Evolutionary conservation across 2,797 vertebrate species (phyloP).

Genomic region (Syncerus caffer): DNA sequence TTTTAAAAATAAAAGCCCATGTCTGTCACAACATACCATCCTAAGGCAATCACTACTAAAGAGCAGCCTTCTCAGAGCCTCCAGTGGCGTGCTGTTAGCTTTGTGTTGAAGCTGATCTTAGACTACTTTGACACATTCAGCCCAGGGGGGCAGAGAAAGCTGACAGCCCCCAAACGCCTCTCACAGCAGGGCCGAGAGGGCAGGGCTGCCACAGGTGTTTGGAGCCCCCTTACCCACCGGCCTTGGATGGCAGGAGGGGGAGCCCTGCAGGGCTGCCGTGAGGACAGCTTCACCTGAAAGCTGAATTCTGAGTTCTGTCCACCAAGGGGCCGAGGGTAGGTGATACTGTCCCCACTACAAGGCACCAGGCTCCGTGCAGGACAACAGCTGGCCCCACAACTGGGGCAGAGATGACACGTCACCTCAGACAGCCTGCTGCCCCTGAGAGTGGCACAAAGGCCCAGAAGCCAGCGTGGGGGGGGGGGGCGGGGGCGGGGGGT

Average conservation of each 20-base stretch:
- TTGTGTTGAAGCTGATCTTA: neutral
- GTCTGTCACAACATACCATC: too few species aligned
- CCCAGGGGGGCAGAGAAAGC: neutral
- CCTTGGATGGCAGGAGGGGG: neutral
- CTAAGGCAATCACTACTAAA: neutral
- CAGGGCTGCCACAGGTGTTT: neutral
- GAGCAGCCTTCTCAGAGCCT: neutral
- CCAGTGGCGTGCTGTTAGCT: neutral
- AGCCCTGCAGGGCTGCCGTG: accelerated
- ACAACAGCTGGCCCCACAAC: too few species aligned
- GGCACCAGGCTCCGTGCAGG: neutral
- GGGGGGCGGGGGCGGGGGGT: neutral
- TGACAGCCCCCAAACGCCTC: neutral
- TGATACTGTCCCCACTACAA: neutral
- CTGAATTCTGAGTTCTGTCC: neutral
- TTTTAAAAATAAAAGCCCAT: neutral
- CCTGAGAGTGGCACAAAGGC: neutral
- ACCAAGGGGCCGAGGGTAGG: neutral
- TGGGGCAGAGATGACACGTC: neutral
- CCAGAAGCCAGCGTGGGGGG: neutral
- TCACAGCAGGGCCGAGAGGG: neutral
- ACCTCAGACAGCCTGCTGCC: neutral
- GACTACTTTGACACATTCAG: neutral
- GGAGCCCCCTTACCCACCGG: accelerated
- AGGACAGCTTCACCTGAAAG: neutral